Evolutionary conservation across 2,797 vertebrate species (phyloP), one percentile per base, ranked within the genome.

Genomic region (Eidolon dupreanum): DNA sequence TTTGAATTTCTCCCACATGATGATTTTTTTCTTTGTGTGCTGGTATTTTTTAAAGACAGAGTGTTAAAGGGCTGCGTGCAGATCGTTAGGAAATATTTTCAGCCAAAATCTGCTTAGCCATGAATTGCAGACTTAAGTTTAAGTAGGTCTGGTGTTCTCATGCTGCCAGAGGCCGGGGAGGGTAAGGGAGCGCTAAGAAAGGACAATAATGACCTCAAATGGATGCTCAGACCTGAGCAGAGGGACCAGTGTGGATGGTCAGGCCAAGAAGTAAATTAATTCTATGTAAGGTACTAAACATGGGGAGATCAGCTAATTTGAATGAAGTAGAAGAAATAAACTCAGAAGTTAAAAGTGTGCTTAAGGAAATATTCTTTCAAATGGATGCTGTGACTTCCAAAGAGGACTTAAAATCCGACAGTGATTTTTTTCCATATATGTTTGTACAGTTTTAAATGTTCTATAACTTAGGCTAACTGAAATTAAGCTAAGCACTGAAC

Each of bases 181-280:
- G 26, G 0, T 4, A 1, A n/a, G 24, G 1, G 12, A 36, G 5
- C 65, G 11, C 28, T 66, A 8, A 77, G 31, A 89, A 31, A 43
- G 6, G n/a, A 36, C 26, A 68, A 1, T 59, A 31, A 68, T 12
- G 41, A 81, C 68, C 79, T 94, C 33, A 79, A 61, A 61, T 51
- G 55, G 33, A 55, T 36, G 24, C 53, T 92, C 61, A 49, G 70
- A 63, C 5, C 90, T 86, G 17, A n/a, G 28, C 6, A 41, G 73
- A 91, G 26, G 28, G 15, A 28, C 9, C 13, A 33, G 20, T 31
- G 41, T 89, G 31, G 77, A 73, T 36, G 31, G 31, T 82, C 68
- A 93, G 78, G 36, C 61, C n/a, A 65, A 92, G 26, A 78, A 46
- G 9, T 82, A 41, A 78, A 61, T 88, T 82, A 61, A 88, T 91